Percentiles rank a stretch among this genome's conserved stretches.
phyloP scores from a whole-genome alignment of 2,113 vertebrate species.

The Nibea albiflora region DNA sequence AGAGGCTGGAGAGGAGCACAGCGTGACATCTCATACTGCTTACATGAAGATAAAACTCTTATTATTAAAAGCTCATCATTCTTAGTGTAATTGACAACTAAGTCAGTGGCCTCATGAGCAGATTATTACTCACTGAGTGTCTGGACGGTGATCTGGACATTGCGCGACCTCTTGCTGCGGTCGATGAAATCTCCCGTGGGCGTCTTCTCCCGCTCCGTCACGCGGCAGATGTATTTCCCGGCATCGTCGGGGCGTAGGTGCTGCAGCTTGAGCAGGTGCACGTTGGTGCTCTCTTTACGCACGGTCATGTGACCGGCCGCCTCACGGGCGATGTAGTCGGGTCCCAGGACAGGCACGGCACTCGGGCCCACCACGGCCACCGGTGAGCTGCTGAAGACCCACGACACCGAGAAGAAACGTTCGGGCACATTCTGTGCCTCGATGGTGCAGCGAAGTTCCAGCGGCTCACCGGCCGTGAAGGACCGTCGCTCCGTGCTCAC shows the following conservation, averaged over 20 bases:
- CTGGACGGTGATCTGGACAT: constrained; percentile 93
- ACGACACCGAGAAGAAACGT: constrained; percentile 97
- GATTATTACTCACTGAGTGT: constrained; percentile 91
- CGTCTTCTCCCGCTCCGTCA: constrained; percentile 93
- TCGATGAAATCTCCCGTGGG: constrained; percentile 95
- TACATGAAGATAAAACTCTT: constrained; percentile 65
- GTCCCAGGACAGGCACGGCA: constrained; percentile 91
- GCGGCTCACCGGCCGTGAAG: constrained; percentile 93
- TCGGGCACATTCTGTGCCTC: constrained; percentile 94
- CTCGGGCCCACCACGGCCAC: constrained; percentile 94
- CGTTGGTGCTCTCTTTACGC: constrained; percentile 88
- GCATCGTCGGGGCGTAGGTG: constrained; percentile 90
- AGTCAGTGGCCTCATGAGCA: constrained; percentile 34
- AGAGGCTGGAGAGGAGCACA: constrained; percentile 21
- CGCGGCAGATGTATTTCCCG: constrained; percentile 97
- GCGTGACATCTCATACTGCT: constrained; percentile 26
- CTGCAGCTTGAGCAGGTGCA: constrained; percentile 94
- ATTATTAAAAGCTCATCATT: constrained; percentile 58
- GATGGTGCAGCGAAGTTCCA: constrained; percentile 94
- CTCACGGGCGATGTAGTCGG: constrained; percentile 90
- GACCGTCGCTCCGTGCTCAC: constrained; percentile 93
- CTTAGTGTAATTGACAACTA: constrained; percentile 58
- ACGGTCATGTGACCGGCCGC: constrained; percentile 91
- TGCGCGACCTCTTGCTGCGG: constrained; percentile 96
- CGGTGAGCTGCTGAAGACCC: constrained; percentile 98